These are phyloP conservation scores for Tipula confusa DNA, from an alignment of 2,888 invertebrate genomes.

Conservation along the genomic window DNA sequence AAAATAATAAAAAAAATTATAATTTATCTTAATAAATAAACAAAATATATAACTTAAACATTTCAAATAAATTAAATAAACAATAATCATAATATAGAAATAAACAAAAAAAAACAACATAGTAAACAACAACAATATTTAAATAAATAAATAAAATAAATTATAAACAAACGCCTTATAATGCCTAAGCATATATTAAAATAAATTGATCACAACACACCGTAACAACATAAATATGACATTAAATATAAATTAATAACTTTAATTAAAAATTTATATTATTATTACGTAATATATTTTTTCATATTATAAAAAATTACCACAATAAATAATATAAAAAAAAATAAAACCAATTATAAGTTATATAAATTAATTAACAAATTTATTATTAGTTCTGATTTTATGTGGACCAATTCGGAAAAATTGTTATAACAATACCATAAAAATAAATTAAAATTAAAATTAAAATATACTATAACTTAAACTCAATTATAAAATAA, in stretches of 20 bases:
- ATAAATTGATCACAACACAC: no score
- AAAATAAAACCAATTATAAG: background rate
- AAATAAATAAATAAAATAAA: background rate
- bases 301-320: background rate
- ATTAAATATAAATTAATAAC: background rate
- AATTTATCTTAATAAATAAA: no score
- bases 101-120: background rate
- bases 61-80: background rate
- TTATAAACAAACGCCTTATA: conserved; percentile 7
- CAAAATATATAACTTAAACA: no score
- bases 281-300: conserved; percentile 8
- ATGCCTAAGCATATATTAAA: background rate
- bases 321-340: no score
- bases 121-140: no score
- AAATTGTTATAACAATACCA: background rate
- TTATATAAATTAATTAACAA: background rate
- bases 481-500: background rate
- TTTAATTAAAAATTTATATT: conserved; percentile 12
- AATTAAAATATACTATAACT: background rate
- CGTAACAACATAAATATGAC: background rate
- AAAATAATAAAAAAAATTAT: no score
- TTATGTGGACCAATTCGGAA: conserved; percentile 20
- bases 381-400: background rate
- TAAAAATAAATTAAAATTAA: background rate
- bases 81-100: background rate